A percentile compares a stretch with the other conserved stretches of the same genome.
Conservation (phyloP, 2,797 vertebrate species). For the Sorex maritimensis region DNA sequence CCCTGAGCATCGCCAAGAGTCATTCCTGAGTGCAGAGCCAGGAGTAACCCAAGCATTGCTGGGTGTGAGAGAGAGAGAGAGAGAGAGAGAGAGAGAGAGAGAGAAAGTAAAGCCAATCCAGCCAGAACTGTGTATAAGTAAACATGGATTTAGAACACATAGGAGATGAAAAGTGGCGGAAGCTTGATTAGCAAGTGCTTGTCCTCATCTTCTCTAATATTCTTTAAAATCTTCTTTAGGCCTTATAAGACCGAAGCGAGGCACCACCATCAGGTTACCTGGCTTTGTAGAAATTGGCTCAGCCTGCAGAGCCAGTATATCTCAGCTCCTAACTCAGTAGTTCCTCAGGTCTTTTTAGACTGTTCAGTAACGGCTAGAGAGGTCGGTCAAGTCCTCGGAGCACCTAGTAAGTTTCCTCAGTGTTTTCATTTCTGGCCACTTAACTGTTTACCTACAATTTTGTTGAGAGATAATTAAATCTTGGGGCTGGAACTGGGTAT, state of each 20-base stretch:
- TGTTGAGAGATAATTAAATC: conserved; percentile 25
- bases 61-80: too few species aligned
- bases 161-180: neutral
- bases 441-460: conserved; percentile 33
- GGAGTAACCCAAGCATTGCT: too few species aligned
- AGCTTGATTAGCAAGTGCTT: neutral
- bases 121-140: neutral
- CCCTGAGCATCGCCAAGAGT: too few species aligned
- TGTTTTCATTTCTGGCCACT: conserved; percentile 43
- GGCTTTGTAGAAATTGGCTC: neutral
- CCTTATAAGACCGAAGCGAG: neutral
- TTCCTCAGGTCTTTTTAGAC: conserved; percentile 38
- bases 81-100: too few species aligned
- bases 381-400: neutral
- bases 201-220: neutral
- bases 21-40: too few species aligned
- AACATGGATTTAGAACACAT: neutral
- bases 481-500: conserved; percentile 27
- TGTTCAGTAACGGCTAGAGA: neutral
- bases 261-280: conserved; percentile 15
- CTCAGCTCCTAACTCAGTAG: conserved; percentile 22
- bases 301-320: neutral
- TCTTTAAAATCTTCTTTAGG: conserved; percentile 34
- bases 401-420: conserved; percentile 26
- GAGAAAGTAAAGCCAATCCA: neutral